Base-by-base conservation (phyloP, 1,140 invertebrate species). In the Cherax quadricarinatus region DNA sequence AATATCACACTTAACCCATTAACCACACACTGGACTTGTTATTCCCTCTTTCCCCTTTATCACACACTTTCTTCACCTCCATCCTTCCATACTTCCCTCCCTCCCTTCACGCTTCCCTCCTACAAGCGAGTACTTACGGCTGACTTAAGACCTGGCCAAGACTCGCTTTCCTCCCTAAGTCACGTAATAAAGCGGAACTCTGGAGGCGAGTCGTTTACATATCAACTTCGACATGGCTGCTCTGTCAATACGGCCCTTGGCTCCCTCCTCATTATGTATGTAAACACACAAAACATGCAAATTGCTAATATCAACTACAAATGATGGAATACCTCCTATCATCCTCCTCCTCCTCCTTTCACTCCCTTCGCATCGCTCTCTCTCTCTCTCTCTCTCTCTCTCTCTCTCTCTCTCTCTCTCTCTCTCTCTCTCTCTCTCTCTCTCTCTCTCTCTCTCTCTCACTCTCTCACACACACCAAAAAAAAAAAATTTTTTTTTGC, bases 281-380 rank as follows among this genome's bases (percentile, higher is more conserved):
- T 24, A 75, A 75, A 75, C 70, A 75, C 70, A 75, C 70, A 75
- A 75, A 75, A 75, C 24, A 75, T 75, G 70, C 70, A 75, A 75
- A 75, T 75, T 75, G 70, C 70, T n/a, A 75, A 30, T 75, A 75
- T 75, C 70, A 75, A 9, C 70, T 75, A 75, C 70, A 75, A 75
- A 75, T 75, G 70, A 75, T 30, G 70, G 70, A 75, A 75, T 75
- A 21, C n/a, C 70, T 30, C 12, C 24, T 75, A 75, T 75, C n/a
- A 7, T 75, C n/a, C 30, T 70, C 1, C 53, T 9, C 53, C 53
- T 57, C 12, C 53, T 57, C 6, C 53, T 57, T 14, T 57, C 53
- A 9, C 53, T 57, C 53, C 12, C 53, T 57, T 3, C 12, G 30
- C 30, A 16, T 21, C 62, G 0, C 62, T 57, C 3, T 57, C 53